Base-by-base conservation (phyloP, 2,113 vertebrate species). In the Dendropsophus ebraccatus region DNA sequence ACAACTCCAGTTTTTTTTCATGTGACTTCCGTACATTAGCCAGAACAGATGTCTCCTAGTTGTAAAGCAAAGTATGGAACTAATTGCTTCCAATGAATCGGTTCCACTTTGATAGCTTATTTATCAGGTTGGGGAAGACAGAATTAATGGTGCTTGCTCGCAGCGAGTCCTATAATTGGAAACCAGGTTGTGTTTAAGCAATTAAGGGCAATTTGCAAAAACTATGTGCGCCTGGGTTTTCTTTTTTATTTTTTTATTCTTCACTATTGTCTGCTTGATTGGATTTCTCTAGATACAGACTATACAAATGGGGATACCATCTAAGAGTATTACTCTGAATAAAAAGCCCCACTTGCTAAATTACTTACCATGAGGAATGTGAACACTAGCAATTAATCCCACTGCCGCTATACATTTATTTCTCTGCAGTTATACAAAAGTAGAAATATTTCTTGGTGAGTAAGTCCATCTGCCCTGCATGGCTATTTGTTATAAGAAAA, bases 121-220 rank as follows among this genome's bases (percentile, higher is more conserved):
- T 98, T 97, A 97, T 95, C 93, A 94, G 91, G 94, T 89, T 89
- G 89, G 89, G 91, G 91, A 95, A 91, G 94, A 93, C 92, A 94
- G 94, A 95, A 96, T 96, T 95, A 95, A 95, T 92, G 91, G 91
- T 80, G 81, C 90, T 91, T 90, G 91, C 90, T 95, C 90, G 90
- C 95, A 95, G 93, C 93, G 93, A 92, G 91, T 91, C 90, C 92
- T 93, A 92, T 96, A 95, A 96, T 96, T 96, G 93, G 92, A 95
- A 95, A 94, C 90, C 90, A 88, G 91, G 90, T 92, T 52, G 89
- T 95, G 91, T 90, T 93, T 91, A 49, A 91, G 94, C 96, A 97
- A 97, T 98, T 96, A 97, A 96, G 95, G 95, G 95, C 95, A 96
- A 96, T 96, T 96, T 94, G 92, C 92, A 91, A 92, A 93, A 92